Evolutionary conservation across 2,797 vertebrate species (phyloP), one percentile per base, ranked within the genome.

Genomic region (Syndactyla subalaris): DNA sequence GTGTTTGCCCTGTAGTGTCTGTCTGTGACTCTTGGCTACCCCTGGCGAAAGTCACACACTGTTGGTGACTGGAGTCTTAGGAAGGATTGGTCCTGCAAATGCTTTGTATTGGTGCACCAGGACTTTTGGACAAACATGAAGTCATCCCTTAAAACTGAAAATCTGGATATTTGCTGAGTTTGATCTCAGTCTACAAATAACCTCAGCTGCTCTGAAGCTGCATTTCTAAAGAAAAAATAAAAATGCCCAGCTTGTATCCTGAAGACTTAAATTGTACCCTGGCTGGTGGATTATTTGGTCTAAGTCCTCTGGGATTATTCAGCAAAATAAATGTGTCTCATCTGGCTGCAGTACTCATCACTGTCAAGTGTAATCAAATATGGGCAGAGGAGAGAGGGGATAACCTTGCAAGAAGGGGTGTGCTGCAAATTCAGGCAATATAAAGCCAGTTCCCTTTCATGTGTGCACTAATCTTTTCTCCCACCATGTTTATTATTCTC

Each of bases 401-500:
- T 92, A 89, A 94, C 89, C 87, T 88, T 91, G 92, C 74, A 48
- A 70, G 82, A 85, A 59, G 70, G 79, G 36, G 57, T 72, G 84
- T 92, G 78, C 80, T 84, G 93, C 71, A 89, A 77, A 92, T 77
- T 52, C 68, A 90, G 77, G 70, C 48, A 81, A 46, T 27, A 41
- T 74, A 95, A 76, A 94, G 67, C 59, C 51, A 82, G 61, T 48
- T 93, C 32, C 41, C 71, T 84, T 92, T 91, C 91, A 88, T 2
- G 1, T 17, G 55, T 76, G 73, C 71, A 27, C 70, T 78, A 43
- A 89, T 89, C 62, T 66, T 68, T 78, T 91, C 55, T 74, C 72
- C 73, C 73, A 51, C n/a, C 23, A 11, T 29, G 52, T 93, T 97
- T 96, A 67, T 92, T 65, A 95, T 97, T 96, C 95, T 75, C 74